phyloP scores from a whole-genome alignment of 2,113 vertebrate species.

The Ancistrus triradiatus region DNA sequence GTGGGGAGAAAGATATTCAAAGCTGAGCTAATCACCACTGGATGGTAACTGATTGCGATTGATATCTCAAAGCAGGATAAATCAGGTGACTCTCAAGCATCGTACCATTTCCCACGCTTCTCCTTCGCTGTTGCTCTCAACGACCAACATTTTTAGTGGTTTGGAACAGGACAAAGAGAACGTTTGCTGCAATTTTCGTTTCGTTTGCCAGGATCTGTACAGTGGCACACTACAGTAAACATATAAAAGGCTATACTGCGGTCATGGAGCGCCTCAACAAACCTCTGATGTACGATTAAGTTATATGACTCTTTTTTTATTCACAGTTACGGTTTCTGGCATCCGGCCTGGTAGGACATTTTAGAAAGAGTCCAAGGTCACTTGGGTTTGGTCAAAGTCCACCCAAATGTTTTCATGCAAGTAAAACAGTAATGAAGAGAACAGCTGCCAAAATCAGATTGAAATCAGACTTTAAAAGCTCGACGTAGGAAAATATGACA shows the following conservation, averaged over 20 bases:
- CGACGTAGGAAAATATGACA: constrained; percentile 51
- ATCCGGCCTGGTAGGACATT: constrained; percentile 49
- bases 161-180: constrained; percentile 31
- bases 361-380: constrained; percentile 65
- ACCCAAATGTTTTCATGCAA: constrained; percentile 57
- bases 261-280: constrained; percentile 62
- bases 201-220: constrained; percentile 55
- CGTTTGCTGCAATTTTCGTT: constrained; percentile 42
- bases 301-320: constrained; percentile 67
- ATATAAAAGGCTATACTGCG: constrained; percentile 67
- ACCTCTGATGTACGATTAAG: constrained; percentile 66
- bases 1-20: no score
- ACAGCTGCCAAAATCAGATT: constrained; percentile 49
- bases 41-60: no score
- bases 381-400: constrained; percentile 66
- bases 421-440: constrained; percentile 63
- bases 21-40: no score
- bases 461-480: constrained; percentile 22
- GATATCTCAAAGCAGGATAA: neutral
- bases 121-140: constrained; percentile 51
- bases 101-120: constrained; percentile 59
- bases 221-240: constrained; percentile 69
- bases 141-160: constrained; percentile 50
- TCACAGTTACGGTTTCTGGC: constrained; percentile 73
- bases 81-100: constrained; percentile 41